Evolutionary conservation across 1,140 invertebrate genomes (phyloP).

Genomic region (Zaprionus vittiger): DNA sequence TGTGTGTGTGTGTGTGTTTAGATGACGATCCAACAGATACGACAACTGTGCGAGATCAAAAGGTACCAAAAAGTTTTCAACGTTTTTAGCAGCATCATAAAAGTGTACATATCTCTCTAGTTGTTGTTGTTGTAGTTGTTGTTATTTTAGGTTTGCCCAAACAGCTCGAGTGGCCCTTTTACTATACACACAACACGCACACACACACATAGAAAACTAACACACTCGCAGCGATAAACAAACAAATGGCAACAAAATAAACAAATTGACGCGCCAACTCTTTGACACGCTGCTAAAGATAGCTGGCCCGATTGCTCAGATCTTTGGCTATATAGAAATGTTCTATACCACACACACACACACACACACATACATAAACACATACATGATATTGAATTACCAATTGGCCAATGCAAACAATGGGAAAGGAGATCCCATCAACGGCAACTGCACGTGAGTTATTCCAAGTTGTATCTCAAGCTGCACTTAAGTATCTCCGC

Average conservation of each 20-base stretch:
- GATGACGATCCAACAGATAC: constrained; percentile 49
- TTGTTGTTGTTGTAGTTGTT: constrained; percentile 33
- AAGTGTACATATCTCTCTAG: constrained; percentile 45
- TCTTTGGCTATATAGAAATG: constrained; percentile 2
- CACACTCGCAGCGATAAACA: constrained; percentile 43
- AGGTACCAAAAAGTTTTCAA: constrained; percentile 41
- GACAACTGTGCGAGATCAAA: constrained; percentile 54
- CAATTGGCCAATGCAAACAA: constrained; percentile 5
- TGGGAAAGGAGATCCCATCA: constrained; percentile 7
- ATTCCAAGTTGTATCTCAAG: constrained; percentile 16
- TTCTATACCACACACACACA: background rate
- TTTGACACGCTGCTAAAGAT: constrained; percentile 41
- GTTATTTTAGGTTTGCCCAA: constrained; percentile 53
- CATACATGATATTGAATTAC: background rate
- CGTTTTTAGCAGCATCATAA: constrained; percentile 62
- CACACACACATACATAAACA: background rate
- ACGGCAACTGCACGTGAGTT: constrained; percentile 24
- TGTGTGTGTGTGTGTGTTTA: constrained; percentile 20
- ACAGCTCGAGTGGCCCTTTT: constrained; percentile 51
- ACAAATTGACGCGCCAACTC: constrained; percentile 54
- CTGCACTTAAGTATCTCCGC: constrained; percentile 33
- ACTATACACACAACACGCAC: constrained; percentile 25
- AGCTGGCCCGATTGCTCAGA: background rate
- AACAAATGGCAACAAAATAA: constrained; percentile 63
- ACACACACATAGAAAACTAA: constrained; percentile 13